phyloP scores from a whole-genome alignment of 2,888 invertebrate genomes.

The Limenitis camilla region DNA sequence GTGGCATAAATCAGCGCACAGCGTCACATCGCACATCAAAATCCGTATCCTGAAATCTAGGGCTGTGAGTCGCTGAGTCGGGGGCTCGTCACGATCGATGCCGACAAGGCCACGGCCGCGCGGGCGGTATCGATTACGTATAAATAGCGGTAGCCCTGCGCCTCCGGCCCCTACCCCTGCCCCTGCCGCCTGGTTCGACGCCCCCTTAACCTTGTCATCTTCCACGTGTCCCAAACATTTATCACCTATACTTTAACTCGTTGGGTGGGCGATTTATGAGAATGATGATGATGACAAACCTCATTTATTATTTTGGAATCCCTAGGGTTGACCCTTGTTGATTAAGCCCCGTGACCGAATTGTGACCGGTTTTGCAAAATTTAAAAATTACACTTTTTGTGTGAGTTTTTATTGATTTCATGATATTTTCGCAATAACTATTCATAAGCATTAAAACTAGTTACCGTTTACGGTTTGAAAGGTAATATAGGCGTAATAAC shows the following conservation, averaged over 20 bases:
- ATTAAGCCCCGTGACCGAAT: no score
- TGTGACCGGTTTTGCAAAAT: no score
- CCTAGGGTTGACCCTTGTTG: no score
- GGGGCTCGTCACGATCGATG: no score
- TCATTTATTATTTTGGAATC: no score
- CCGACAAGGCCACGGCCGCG: conserved; percentile 28
- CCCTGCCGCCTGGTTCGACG: conserved; percentile 36
- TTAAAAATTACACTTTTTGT: no score
- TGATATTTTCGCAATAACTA: no score
- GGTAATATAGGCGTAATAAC: no score
- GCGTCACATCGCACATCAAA: conserved; percentile 1
- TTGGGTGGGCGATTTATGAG: background rate
- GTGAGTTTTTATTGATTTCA: no score
- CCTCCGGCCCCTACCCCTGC: conserved; percentile 20
- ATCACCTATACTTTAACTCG: conserved; percentile 1
- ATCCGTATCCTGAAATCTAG: conserved; percentile 13
- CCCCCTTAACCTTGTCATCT: conserved; percentile 44
- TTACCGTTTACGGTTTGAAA: no score
- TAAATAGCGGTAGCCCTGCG: conserved; percentile 62
- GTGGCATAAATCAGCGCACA: background rate
- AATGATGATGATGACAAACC: no score
- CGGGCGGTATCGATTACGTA: conserved; percentile 61
- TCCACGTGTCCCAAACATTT: conserved; percentile 35
- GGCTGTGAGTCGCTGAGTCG: conserved; percentile 18
- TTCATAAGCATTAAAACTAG: no score